Evolutionary conservation across 2,797 vertebrate species (phyloP).

Genomic region (Scyliorhinus canicula): DNA sequence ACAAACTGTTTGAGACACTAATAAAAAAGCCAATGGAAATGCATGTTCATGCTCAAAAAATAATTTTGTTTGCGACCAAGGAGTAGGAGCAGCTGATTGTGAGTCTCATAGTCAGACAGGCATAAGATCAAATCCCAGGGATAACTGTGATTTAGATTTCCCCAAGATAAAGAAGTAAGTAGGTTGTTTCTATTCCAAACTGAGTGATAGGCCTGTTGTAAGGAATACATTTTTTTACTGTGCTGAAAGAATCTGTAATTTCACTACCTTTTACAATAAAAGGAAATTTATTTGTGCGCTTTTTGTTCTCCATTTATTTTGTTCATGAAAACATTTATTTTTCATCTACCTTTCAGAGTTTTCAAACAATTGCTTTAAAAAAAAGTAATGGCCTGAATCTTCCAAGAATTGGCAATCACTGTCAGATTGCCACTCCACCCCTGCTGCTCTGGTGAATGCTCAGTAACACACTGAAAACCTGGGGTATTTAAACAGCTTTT

Average conservation of each 20-base stretch:
- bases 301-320: background rate
- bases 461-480: too few species aligned
- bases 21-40: background rate
- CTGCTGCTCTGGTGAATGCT: too few species aligned
- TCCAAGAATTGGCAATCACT: too few species aligned
- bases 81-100: background rate
- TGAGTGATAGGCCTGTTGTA: background rate
- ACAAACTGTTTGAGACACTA: background rate
- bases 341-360: background rate
- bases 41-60: background rate
- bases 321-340: background rate
- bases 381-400: too few species aligned
- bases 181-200: background rate
- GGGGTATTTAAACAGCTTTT: too few species aligned
- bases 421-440: background rate
- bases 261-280: background rate
- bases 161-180: background rate
- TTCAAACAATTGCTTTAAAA: too few species aligned
- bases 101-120: background rate
- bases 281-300: background rate
- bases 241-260: background rate
- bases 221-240: background rate
- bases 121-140: background rate
- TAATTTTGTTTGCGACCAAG: background rate
- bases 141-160: background rate